Evolutionary conservation across 2,113 vertebrate genomes (phyloP).

Genomic region (Otocyon megalotis): DNA sequence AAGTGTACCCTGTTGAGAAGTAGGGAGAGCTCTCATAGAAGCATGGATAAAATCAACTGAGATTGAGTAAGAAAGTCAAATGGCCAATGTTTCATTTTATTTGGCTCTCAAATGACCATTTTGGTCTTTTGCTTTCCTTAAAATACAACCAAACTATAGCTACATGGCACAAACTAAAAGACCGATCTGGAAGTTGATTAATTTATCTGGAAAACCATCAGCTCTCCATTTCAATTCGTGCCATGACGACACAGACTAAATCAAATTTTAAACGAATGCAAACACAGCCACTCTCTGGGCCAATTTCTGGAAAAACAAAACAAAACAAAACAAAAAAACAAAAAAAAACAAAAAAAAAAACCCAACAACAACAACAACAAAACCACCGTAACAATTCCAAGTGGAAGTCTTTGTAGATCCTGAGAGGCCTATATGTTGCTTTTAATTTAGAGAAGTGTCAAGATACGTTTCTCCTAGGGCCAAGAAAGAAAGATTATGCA

Average conservation of each 20-base stretch:
- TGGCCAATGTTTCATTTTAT: slow-evolving; percentile 43
- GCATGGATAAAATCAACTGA: not conserved
- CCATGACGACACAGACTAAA: slow-evolving; percentile 10
- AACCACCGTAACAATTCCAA: slow-evolving; percentile 54
- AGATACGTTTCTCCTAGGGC: slow-evolving; percentile 45
- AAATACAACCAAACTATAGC: slow-evolving; percentile 26
- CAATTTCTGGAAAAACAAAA: slow-evolving; percentile 58
- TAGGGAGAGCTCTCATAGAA: not conserved
- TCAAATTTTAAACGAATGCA: slow-evolving; percentile 42
- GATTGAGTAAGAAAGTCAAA: slow-evolving; percentile 50
- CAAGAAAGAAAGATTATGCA: slow-evolving; percentile 51
- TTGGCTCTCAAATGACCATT: slow-evolving; percentile 36
- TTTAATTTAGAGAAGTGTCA: slow-evolving; percentile 68
- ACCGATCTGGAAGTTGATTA: slow-evolving; percentile 42
- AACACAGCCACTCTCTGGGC: slow-evolving; percentile 30
- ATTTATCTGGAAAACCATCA: slow-evolving; percentile 56
- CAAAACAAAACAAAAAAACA: too few relatives aligned
- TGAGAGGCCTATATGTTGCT: slow-evolving; percentile 50
- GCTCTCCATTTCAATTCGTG: not conserved
- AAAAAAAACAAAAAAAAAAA: too few relatives aligned
- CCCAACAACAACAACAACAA: too few relatives aligned
- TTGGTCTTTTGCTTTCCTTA: slow-evolving; percentile 53
- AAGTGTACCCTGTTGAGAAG: not conserved
- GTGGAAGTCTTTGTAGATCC: slow-evolving; percentile 69
- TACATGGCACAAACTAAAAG: slow-evolving; percentile 31